These are phyloP conservation scores for Triplophysa yarkandensis DNA, from an alignment of 2,797 vertebrate genomes.

Conservation along the genomic window DNA sequence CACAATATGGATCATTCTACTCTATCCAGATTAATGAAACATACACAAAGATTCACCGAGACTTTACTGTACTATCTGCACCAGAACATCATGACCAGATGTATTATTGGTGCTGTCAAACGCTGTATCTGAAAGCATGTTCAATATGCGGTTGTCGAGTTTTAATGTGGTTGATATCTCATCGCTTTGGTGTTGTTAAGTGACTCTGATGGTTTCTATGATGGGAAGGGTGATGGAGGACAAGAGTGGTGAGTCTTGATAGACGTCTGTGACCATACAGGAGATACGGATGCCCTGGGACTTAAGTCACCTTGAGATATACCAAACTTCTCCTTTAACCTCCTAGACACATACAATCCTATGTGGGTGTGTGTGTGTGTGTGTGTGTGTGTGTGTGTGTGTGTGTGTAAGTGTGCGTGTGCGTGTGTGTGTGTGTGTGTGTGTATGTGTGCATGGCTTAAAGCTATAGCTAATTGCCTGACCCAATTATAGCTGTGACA, in stretches of 20 bases:
- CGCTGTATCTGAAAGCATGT: not conserved
- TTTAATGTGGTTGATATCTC: not conserved
- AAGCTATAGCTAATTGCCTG: constrained; percentile 56
- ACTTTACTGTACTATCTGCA: not conserved
- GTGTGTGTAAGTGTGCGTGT: constrained; percentile 52
- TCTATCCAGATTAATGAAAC: constrained; percentile 48
- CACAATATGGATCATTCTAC: constrained; percentile 17
- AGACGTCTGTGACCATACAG: constrained; percentile 50
- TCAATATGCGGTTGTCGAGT: not conserved
- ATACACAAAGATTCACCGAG: constrained; percentile 1
- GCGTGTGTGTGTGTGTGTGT: constrained; percentile 47
- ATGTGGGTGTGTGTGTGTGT: constrained; percentile 37
- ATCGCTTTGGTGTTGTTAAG: not conserved
- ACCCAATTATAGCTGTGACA: constrained; percentile 55
- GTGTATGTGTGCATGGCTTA: constrained; percentile 53
- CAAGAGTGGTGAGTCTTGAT: constrained; percentile 50
- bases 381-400: constrained; percentile 46
- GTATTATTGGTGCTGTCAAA: not conserved
- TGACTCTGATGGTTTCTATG: not conserved
- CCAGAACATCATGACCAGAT: not conserved
- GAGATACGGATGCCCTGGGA: constrained; percentile 61
- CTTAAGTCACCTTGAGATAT: constrained; percentile 61
- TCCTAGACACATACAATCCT: not conserved
- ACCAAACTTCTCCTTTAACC: constrained; percentile 48
- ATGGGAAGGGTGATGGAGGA: constrained; percentile 31